Conservation (phyloP, 2,113 vertebrate genomes). For the Bubalus kerabau region DNA sequence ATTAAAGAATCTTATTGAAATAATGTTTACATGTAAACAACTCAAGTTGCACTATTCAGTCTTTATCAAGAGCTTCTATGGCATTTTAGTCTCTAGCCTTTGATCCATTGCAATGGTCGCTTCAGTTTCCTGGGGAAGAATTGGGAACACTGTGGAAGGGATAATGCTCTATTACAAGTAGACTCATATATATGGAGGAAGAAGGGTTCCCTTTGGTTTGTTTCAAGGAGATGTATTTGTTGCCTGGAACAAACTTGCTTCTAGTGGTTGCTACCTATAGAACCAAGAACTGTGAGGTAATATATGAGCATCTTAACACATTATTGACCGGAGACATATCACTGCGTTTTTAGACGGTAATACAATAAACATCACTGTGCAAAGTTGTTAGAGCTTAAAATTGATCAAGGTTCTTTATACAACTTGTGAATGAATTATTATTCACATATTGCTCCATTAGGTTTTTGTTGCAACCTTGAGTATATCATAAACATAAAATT, state of each 20-base stretch:
- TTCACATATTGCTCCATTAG: neutral
- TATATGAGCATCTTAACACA: neutral
- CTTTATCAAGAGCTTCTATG: neutral
- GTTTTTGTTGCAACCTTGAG: neutral
- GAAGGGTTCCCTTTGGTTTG: neutral
- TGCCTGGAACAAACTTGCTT: neutral
- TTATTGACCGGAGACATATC: neutral
- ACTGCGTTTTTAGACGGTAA: neutral
- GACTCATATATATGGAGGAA: neutral
- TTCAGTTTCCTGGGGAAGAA: neutral
- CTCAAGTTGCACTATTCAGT: neutral
- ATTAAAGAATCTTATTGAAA: neutral
- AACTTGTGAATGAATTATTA: neutral
- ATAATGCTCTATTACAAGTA: neutral
- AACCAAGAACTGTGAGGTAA: neutral
- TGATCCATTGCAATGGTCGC: neutral
- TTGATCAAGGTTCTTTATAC: neutral
- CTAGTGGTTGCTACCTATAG: neutral
- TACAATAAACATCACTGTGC: neutral
- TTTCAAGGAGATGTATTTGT: neutral
- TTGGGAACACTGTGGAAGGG: neutral
- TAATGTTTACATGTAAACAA: neutral
- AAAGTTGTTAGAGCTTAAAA: neutral
- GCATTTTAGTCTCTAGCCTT: neutral
- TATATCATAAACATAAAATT: neutral